Evolutionary conservation across 2,888 invertebrate genomes (phyloP).

Genomic region (Dasypogon diadema): DNA sequence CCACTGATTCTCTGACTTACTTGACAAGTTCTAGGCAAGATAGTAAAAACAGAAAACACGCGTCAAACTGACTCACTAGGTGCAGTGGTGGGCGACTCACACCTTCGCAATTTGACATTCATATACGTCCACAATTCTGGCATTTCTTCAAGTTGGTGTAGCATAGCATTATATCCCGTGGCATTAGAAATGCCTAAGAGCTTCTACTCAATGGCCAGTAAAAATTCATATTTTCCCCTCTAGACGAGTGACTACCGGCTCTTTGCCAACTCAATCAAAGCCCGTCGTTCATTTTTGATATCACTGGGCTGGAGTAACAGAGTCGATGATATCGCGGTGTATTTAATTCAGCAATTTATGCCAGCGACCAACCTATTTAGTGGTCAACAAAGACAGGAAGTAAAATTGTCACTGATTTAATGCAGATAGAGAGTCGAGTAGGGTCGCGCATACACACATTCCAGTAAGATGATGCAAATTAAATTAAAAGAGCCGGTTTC

Average conservation of each 20-base stretch:
- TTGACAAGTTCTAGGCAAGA: neutral
- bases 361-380: neutral
- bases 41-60: neutral
- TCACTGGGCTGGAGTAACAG: too few species aligned
- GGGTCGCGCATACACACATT: neutral
- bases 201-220: too few species aligned
- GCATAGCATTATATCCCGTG: neutral
- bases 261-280: too few species aligned
- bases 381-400: slow-evolving; percentile 17
- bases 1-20: neutral
- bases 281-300: too few species aligned
- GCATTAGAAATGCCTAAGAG: neutral
- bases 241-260: too few species aligned
- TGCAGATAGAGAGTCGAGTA: neutral
- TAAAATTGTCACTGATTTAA: neutral
- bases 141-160: neutral
- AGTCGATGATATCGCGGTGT: too few species aligned
- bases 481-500: neutral
- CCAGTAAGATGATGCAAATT: neutral
- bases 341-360: neutral
- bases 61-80: neutral
- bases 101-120: neutral
- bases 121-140: neutral
- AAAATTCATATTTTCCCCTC: too few species aligned
- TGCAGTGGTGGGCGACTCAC: neutral